Evolutionary conservation across 2,113 vertebrate species (phyloP).

Genomic region (Bucco capensis): DNA sequence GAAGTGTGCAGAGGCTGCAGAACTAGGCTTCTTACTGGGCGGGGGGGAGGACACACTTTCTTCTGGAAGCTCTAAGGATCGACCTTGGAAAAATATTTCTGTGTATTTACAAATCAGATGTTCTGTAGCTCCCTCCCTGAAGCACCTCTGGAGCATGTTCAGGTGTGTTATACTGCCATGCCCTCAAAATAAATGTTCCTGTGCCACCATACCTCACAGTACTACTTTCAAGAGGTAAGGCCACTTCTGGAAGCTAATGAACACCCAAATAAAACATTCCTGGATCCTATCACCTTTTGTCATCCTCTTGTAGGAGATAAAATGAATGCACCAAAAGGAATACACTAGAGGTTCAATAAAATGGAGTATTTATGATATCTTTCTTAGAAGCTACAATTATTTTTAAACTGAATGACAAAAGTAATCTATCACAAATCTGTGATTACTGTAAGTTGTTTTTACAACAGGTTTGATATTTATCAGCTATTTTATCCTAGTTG

Average conservation of each 20-base stretch:
- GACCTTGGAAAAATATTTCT: background rate
- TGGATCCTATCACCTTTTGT: background rate
- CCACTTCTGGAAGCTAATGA: background rate
- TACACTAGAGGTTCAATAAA: background rate
- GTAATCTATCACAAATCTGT: background rate
- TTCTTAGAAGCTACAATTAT: background rate
- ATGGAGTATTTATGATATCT: background rate
- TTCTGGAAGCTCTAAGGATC: background rate
- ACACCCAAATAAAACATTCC: background rate
- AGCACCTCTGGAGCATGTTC: background rate
- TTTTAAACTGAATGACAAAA: background rate
- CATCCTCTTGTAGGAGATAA: background rate
- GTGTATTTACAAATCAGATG: background rate
- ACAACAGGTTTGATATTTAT: background rate
- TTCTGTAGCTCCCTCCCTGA: background rate
- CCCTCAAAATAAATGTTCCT: background rate
- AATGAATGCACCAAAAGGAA: background rate
- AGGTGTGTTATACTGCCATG: background rate
- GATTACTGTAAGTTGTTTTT: background rate
- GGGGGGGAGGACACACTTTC: background rate
- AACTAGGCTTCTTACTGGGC: no score
- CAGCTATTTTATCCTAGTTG: background rate
- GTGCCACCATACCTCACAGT: background rate
- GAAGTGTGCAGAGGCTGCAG: background rate
- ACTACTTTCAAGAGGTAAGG: background rate